Base-by-base conservation (phyloP, 2,888 invertebrate species). In the Phaedon cochleariae region DNA sequence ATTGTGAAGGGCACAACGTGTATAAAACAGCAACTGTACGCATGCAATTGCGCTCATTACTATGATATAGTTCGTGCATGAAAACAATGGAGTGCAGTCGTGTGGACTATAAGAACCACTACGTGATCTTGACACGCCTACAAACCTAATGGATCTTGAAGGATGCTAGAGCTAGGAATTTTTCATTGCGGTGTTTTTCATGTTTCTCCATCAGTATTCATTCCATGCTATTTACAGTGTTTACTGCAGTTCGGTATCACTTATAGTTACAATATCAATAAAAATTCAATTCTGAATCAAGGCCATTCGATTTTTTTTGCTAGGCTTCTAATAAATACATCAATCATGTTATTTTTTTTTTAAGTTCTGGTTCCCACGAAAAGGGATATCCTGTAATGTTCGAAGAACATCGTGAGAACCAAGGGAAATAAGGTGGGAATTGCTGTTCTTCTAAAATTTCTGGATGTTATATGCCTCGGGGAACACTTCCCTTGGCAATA, bases 21-120 rank as follows among this genome's bases (percentile, higher is more conserved):
- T 48, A 31, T 29, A 37, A 26, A 29, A 55, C 34, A 51, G 51
- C 58, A 48, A 58, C 52, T 26, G 62, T 53, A 57, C 31, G 58
- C 57, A 48, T 20, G 21, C 29, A 61, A 61, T 65, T 62, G 58
- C 54, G 62, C 20, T 53, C 22, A 55, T 59, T 55, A 65, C 26
- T 45, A 45, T 57, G 62, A 53, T 58, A 53, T 31, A 62, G 26
- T 45, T 45, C 51, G 52, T 51, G 53, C 57, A 49, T 49, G 58
- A 51, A 63, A 63, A 60, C 63, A 63, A 58, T 63, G 58, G n/a
- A 63, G 58, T 62, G 62, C 62, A 62, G 31, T 48, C 54, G 15
- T 41, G 41, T 41, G 41, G 41, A 41, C 41, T 15, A 34, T 17
- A 49, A 34, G 26, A 37, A 57, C 41, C 63, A 63, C 58, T 57